These are phyloP conservation scores for Pollenia amentaria DNA, from an alignment of 2,888 invertebrate genomes.

Conservation along the genomic window DNA sequence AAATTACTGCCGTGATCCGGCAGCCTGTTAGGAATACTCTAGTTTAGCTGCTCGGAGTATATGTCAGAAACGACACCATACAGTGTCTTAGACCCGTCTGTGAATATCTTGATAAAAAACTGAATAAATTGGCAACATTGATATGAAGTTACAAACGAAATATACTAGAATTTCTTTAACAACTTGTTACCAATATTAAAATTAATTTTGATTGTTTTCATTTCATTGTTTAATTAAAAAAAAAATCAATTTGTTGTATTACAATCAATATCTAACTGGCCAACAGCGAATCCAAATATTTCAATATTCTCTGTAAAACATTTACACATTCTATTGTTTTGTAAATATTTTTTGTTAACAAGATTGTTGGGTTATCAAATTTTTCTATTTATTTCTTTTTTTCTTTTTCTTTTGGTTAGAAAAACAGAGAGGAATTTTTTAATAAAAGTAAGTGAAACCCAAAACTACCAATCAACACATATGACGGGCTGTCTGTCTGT, in stretches of 20 bases:
- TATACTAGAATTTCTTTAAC: not conserved
- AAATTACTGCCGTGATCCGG: no score
- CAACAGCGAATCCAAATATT: slow-evolving; percentile 8
- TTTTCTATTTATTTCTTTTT: not conserved
- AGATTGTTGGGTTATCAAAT: slow-evolving; percentile 10
- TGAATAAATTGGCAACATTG: no score
- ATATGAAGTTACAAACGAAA: no score
- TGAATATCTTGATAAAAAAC: no score
- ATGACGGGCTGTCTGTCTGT: not conserved
- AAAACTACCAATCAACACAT: slow-evolving; percentile 63
- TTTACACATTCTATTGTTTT: slow-evolving; percentile 1
- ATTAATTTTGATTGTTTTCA: slow-evolving; percentile 7
- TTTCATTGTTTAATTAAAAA: not conserved
- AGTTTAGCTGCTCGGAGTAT: no score
- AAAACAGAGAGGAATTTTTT: slow-evolving; percentile 60
- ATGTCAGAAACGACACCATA: no score
- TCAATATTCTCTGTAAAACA: slow-evolving; percentile 21
- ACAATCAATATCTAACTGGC: slow-evolving; percentile 18
- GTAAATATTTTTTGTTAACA: not conserved
- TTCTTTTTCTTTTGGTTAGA: not conserved
- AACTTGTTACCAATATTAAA: not conserved
- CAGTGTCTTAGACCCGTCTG: no score
- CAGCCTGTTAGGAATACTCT: no score
- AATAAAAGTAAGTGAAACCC: slow-evolving; percentile 74
- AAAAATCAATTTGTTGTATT: slow-evolving; percentile 40